Conservation (phyloP, 2,888 invertebrate species). For the Muschampia staudingeri region DNA sequence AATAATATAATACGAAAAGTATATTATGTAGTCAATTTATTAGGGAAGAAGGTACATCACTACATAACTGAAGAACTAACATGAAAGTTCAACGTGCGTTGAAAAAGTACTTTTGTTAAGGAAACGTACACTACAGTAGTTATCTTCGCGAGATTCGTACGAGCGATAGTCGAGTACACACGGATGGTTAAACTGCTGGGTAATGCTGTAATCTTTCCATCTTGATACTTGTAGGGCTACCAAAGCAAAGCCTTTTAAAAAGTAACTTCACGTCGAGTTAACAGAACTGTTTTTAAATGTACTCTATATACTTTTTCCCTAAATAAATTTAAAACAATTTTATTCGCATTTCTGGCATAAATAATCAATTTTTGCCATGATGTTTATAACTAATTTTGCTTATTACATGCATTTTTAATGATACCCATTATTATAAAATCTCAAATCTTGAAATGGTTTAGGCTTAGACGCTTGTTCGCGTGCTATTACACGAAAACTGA, state of each 20-base stretch:
- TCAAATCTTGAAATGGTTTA: too few relatives aligned
- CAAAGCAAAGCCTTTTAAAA: constrained; percentile 1
- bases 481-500: too few relatives aligned
- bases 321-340: too few relatives aligned
- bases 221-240: constrained; percentile 37
- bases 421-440: too few relatives aligned
- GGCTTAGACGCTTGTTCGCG: too few relatives aligned
- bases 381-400: too few relatives aligned
- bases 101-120: constrained; percentile 47
- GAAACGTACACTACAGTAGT: constrained; percentile 35
- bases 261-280: background rate
- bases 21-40: background rate
- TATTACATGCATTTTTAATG: too few relatives aligned
- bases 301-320: too few relatives aligned
- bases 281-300: background rate
- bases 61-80: constrained; percentile 3
- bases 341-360: too few relatives aligned
- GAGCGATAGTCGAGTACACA: constrained; percentile 68
- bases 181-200: constrained; percentile 79
- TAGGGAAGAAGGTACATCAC: background rate
- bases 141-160: constrained; percentile 42
- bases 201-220: constrained; percentile 66
- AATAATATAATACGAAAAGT: background rate
- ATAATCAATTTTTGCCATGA: too few relatives aligned
- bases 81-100: constrained; percentile 24